Percentiles rank a stretch among this genome's conserved stretches.
Conservation (phyloP, 1,140 invertebrate genomes). For the Adelges cooleyi region DNA sequence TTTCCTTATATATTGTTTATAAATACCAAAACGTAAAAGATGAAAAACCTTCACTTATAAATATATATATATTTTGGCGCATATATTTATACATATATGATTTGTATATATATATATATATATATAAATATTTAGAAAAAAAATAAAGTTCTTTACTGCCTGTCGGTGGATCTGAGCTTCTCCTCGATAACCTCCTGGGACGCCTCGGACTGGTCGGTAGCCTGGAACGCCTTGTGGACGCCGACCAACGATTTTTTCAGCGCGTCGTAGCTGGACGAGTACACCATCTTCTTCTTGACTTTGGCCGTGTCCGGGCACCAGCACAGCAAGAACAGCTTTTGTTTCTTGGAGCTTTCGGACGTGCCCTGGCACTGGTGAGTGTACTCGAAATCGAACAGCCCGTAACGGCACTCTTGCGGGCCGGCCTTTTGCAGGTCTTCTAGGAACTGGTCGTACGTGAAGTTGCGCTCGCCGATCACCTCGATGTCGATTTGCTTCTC, state of each 20-base stretch:
- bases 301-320: slow-evolving; percentile 95
- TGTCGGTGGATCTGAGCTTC: slow-evolving; percentile 81
- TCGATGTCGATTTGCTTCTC: slow-evolving; percentile 89
- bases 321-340: slow-evolving; percentile 90
- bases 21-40: slow-evolving; percentile 27
- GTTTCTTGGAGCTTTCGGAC: slow-evolving; percentile 86
- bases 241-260: slow-evolving; percentile 90
- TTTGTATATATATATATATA: not conserved
- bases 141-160: slow-evolving; percentile 59
- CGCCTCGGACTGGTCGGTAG: slow-evolving; percentile 81
- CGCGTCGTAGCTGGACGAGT: slow-evolving; percentile 86
- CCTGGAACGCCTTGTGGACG: slow-evolving; percentile 92
- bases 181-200: slow-evolving; percentile 83
- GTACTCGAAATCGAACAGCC: slow-evolving; percentile 89
- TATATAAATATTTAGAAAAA: not conserved
- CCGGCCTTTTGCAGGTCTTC: slow-evolving; percentile 81
- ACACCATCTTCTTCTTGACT: slow-evolving; percentile 99
- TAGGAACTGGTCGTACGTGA: slow-evolving; percentile 79
- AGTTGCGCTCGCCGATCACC: slow-evolving; percentile 67
- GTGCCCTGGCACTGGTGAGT: slow-evolving; percentile 90
- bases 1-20: not conserved
- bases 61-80: slow-evolving; percentile 8
- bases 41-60: slow-evolving; percentile 17
- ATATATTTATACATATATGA: not conserved
- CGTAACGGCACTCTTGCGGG: slow-evolving; percentile 83